phyloP scores from a whole-genome alignment of 2,888 invertebrate species.

The Callyntrura sp. region DNA sequence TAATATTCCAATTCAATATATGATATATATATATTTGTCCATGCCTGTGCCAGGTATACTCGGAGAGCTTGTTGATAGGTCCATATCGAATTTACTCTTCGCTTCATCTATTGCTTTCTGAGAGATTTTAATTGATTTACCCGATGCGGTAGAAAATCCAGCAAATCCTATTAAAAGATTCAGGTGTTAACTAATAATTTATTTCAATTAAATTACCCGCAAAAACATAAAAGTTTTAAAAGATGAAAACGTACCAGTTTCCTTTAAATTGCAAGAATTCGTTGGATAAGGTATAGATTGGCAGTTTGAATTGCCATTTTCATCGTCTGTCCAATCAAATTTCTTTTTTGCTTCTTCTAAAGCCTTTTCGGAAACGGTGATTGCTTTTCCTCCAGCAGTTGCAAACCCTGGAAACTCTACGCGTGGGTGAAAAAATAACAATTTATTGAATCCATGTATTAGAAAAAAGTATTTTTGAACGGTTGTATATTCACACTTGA shows the following conservation, averaged over 20 bases:
- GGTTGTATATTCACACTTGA: no score
- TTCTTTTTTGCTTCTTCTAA: slow-evolving; percentile 11
- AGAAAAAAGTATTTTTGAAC: no score
- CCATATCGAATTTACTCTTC: slow-evolving; percentile 4
- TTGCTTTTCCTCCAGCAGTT: slow-evolving; percentile 24
- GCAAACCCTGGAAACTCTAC: slow-evolving; percentile 9
- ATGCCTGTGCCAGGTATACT: neutral
- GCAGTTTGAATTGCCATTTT: neutral
- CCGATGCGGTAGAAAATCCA: slow-evolving; percentile 36
- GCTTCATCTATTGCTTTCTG: slow-evolving; percentile 6
- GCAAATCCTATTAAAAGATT: neutral
- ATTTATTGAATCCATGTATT: no score
- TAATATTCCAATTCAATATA: no score
- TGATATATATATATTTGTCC: no score
- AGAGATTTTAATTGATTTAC: slow-evolving; percentile 6
- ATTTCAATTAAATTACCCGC: no score
- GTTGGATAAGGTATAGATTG: no score
- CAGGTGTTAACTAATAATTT: neutral
- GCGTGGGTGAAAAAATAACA: no score
- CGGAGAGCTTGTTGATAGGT: neutral
- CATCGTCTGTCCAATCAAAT: neutral
- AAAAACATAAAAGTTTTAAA: no score
- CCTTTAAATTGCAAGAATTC: no score
- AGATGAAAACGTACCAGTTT: no score
- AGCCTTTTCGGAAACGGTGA: slow-evolving; percentile 5